Percentiles rank a stretch among this genome's conserved stretches.
Evolutionary conservation across 2,888 invertebrate species (phyloP).

Genomic region (Drosophila fulvimacula): DNA sequence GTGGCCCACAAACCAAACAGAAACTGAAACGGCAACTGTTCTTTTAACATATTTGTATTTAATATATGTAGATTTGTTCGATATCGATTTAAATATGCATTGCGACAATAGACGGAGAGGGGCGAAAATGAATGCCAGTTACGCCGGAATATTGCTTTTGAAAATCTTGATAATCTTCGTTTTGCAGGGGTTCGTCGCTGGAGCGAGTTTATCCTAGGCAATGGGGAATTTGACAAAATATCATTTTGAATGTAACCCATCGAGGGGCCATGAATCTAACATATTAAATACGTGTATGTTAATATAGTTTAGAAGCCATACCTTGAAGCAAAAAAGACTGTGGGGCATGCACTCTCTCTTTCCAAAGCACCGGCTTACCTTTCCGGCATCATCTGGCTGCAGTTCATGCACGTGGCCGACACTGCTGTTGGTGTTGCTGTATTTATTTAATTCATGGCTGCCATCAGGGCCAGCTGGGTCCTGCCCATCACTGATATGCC

Average conservation of each 20-base stretch:
- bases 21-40: slow-evolving; percentile 68
- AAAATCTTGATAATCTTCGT: slow-evolving; percentile 37
- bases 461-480: slow-evolving; percentile 34
- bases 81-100: slow-evolving; percentile 32
- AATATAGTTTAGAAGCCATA: slow-evolving; percentile 86
- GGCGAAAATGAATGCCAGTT: slow-evolving; percentile 27
- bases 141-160: slow-evolving; percentile 28
- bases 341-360: slow-evolving; percentile 93
- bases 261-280: slow-evolving; percentile 63
- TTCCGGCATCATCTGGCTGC: slow-evolving; percentile 83
- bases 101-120: slow-evolving; percentile 25
- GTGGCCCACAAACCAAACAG: slow-evolving; percentile 48
- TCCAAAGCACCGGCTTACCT: slow-evolving; percentile 89
- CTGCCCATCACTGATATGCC: slow-evolving; percentile 49
- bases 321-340: slow-evolving; percentile 94
- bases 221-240: slow-evolving; percentile 36
- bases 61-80: slow-evolving; percentile 80
- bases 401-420: slow-evolving; percentile 69
- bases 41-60: slow-evolving; percentile 83
- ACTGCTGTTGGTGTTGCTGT: slow-evolving; percentile 38
- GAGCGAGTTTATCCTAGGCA: slow-evolving; percentile 65
- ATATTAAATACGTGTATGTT: slow-evolving; percentile 85
- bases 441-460: slow-evolving; percentile 42
- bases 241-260: slow-evolving; percentile 30
- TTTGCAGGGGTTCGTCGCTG: slow-evolving; percentile 39